Conservation (phyloP, 2,113 vertebrate species). For the Stigmatopora argus region DNA sequence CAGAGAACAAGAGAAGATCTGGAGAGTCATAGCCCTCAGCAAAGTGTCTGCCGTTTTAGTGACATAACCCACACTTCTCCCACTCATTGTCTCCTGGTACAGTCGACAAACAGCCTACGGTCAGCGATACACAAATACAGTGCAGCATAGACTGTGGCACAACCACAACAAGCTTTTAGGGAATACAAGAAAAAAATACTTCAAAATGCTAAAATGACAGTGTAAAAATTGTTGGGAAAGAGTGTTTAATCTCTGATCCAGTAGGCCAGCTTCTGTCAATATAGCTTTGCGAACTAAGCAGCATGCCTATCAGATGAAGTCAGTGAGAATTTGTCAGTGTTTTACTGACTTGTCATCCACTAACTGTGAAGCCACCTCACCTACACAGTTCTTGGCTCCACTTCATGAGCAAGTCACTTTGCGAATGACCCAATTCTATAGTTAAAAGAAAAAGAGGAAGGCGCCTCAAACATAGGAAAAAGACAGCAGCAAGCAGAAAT, state of each 20-base stretch:
- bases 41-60: constrained; percentile 55
- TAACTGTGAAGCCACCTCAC: constrained; percentile 28
- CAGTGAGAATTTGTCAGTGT: constrained; percentile 12
- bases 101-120: constrained; percentile 53
- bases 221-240: neutral
- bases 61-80: constrained; percentile 48
- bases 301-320: constrained; percentile 12
- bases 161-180: constrained; percentile 40
- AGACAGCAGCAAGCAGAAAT: constrained; percentile 3
- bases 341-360: constrained; percentile 25
- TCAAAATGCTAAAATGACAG: neutral
- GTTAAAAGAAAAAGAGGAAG: constrained; percentile 22
- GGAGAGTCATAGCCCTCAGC: constrained; percentile 28
- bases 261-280: neutral
- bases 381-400: constrained; percentile 20
- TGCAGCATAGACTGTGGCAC: constrained; percentile 21
- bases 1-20: constrained; percentile 28
- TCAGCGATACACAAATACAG: constrained; percentile 46
- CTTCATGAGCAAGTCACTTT: constrained; percentile 29
- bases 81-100: constrained; percentile 32
- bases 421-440: constrained; percentile 29
- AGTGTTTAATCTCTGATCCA: constrained; percentile 1
- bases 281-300: constrained; percentile 13
- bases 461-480: neutral
- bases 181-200: neutral